Evolutionary conservation across 53 echinoderm and acorn worm genomes (phyloP), one percentile per base, ranked within the genome.

Genomic region (Holothuria scabra): DNA sequence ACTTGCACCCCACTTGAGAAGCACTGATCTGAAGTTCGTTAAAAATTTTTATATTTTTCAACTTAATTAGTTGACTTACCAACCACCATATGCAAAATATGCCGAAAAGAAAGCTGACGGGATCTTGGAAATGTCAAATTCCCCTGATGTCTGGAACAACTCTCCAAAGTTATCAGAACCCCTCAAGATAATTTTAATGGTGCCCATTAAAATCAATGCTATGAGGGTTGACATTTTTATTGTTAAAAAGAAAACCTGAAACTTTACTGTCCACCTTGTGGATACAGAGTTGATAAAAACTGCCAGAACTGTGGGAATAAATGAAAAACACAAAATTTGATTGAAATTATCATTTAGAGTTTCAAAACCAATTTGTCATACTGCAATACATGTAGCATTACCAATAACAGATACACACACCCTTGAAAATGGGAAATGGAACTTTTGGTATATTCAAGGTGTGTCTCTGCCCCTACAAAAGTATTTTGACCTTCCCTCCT

Each of bases 271-370:
- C 72, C 72, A 72, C 3, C 44, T 72, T 23, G 72, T 24, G 12
- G 72, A 72, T 29, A 37, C 11, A 0, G 72, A 41, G 25, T 72
- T 72, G 72, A 72, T 72, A 46, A 12, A 72, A 5, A 72, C 72
- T 20, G 41, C 46, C 20, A 72, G 38, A 37, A 72, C 72, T 72
- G 66, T 25, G 28, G 6, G 28, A 66, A 18, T 31, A 30, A 66
- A 66, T 4, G 6, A 0, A 41, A 10, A 10, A 41, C 7, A 41
- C 8, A 41, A 41, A 41, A 41, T 41, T 2, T 3, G 0, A 41
- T 41, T 35, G 7, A 8, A 41, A 41, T 6, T 3, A 10, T 41
- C 41, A 41, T 10, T 41, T 4, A 41, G 0, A 41, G 41, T 10
- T 41, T 41, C 41, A 41, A 8, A 41, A 41, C 10, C 7, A 0